A percentile compares a stretch with the other conserved stretches of the same genome.
These are phyloP conservation scores for Cerceris ruficornis DNA, from an alignment of 2,888 invertebrate genomes.

Conservation along the genomic window DNA sequence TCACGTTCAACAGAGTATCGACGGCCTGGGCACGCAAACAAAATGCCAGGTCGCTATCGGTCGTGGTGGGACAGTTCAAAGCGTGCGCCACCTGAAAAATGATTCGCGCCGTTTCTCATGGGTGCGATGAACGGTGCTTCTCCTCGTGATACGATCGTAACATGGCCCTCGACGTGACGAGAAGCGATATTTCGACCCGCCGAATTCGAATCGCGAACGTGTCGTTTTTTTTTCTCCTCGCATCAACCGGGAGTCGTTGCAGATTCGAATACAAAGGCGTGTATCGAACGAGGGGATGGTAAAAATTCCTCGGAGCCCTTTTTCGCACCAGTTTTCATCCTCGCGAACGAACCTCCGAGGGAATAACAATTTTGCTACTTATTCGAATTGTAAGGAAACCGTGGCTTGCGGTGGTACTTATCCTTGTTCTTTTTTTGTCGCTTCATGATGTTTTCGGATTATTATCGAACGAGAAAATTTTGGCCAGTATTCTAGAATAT, in stretches of 20 bases:
- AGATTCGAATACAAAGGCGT: background rate
- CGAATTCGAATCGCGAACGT: slow-evolving; percentile 42
- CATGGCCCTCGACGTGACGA: slow-evolving; percentile 35
- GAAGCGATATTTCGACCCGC: slow-evolving; percentile 51
- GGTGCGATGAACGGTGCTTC: slow-evolving; percentile 40
- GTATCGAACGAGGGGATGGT: background rate
- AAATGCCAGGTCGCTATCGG: slow-evolving; percentile 83
- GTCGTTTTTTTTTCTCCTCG: background rate
- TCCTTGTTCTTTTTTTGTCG: too few relatives aligned
- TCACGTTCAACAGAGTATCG: slow-evolving; percentile 74
- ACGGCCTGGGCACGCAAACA: slow-evolving; percentile 83
- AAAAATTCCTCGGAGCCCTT: background rate
- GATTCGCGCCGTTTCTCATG: slow-evolving; percentile 44
- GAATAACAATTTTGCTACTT: slow-evolving; percentile 2
- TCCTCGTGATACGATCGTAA: slow-evolving; percentile 21
- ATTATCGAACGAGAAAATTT: too few relatives aligned
- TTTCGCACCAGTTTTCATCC: background rate
- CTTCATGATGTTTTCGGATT: too few relatives aligned
- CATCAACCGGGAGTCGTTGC: background rate
- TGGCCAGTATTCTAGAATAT: too few relatives aligned
- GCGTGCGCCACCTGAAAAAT: slow-evolving; percentile 85
- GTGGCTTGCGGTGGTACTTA: too few relatives aligned
- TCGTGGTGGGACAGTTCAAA: slow-evolving; percentile 88
- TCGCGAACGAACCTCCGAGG: background rate
- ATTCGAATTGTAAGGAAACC: background rate